Conservation (phyloP, 2,888 invertebrate genomes). For the Tiliacea citrago region DNA sequence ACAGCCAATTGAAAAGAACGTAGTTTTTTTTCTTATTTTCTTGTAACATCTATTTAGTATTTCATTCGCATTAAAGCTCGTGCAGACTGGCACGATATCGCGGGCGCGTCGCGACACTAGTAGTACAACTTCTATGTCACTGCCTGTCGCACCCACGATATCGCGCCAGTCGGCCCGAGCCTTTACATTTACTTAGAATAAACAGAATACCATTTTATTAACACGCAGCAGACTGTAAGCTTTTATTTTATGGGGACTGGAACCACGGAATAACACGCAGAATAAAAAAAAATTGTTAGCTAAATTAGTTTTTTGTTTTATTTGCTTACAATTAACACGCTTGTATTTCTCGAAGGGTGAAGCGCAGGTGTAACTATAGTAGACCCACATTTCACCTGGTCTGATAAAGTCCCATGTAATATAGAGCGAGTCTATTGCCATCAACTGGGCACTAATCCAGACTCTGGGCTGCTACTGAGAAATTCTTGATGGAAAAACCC, state of each 20-base stretch:
- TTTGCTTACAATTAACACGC: too few species aligned
- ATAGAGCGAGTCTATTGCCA: too few species aligned
- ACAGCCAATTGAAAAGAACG: slow-evolving; percentile 23
- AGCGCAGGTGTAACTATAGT: too few species aligned
- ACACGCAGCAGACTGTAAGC: not conserved
- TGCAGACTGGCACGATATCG: too few species aligned
- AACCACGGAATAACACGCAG: not conserved
- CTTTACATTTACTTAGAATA: slow-evolving; percentile 18
- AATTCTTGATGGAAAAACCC: not conserved
- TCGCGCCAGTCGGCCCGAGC: too few species aligned
- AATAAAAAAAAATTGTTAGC: slow-evolving; percentile 15
- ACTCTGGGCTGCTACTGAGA: not conserved
- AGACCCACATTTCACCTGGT: too few species aligned
- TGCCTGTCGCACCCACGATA: too few species aligned
- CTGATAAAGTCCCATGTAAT: too few species aligned
- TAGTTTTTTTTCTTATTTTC: slow-evolving; percentile 21
- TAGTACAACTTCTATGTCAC: too few species aligned
- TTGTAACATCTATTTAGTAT: slow-evolving; percentile 32
- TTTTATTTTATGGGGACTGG: slow-evolving; percentile 1
- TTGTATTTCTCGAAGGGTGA: too few species aligned
- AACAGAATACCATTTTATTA: slow-evolving; percentile 25
- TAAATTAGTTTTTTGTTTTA: not conserved
- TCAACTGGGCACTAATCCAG: too few species aligned
- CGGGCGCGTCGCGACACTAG: too few species aligned
- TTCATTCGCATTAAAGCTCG: slow-evolving; percentile 11